Conservation (phyloP, 2,113 vertebrate genomes). For the human (Homo sapiens) region GRCh38 chr11:28554501-28555000, state of each 20-base stretch:
- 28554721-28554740: neutral
- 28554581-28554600: neutral
- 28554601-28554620: neutral
- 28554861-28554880: neutral
- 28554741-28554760: neutral
- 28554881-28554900: neutral
- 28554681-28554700: neutral
- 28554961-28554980: too few relatives aligned
- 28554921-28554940: too few relatives aligned
- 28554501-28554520: neutral
- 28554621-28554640: neutral
- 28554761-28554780: neutral
- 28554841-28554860: neutral
- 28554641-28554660: neutral
- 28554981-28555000: too few relatives aligned
- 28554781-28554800: neutral
- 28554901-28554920: too few relatives aligned
- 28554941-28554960: too few relatives aligned
- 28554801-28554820: neutral
- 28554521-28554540: neutral
- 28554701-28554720: neutral
- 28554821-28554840: neutral
- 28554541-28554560: neutral
- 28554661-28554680: neutral
- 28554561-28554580: neutral